Percentiles rank a stretch among this genome's conserved stretches.
Evolutionary conservation across 1,140 invertebrate species (phyloP).

Genomic region (Diabrotica virgifera): DNA sequence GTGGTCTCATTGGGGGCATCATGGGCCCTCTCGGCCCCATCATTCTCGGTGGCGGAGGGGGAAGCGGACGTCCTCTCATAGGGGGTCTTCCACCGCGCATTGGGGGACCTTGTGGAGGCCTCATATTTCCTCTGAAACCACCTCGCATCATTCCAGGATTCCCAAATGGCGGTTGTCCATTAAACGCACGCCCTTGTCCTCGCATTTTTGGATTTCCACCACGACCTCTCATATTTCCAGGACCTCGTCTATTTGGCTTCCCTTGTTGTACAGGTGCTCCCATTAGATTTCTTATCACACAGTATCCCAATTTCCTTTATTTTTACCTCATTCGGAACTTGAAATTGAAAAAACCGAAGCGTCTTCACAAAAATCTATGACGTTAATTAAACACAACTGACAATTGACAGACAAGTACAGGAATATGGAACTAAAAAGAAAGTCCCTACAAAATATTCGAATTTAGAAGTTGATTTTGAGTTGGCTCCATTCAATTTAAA

Average conservation of each 20-base stretch:
- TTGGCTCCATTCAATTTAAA: too few species aligned
- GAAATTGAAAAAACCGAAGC: too few species aligned
- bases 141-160: slow-evolving; percentile 26
- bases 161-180: slow-evolving; percentile 31
- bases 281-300: background rate
- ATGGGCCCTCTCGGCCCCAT: slow-evolving; percentile 35
- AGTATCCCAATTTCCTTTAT: too few species aligned
- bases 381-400: too few species aligned
- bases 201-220: slow-evolving; percentile 26
- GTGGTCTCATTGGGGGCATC: slow-evolving; percentile 32
- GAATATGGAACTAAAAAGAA: too few species aligned
- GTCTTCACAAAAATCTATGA: too few species aligned
- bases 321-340: too few species aligned
- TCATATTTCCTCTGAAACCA: slow-evolving; percentile 28
- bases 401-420: too few species aligned
- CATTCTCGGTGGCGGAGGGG: slow-evolving; percentile 30
- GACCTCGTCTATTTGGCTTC: slow-evolving; percentile 27
- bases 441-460: too few species aligned
- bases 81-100: slow-evolving; percentile 29
- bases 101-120: slow-evolving; percentile 28
- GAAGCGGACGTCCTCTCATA: slow-evolving; percentile 22
- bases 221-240: slow-evolving; percentile 24
- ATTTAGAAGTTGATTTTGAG: too few species aligned
- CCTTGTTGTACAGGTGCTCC: slow-evolving; percentile 34
- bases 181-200: slow-evolving; percentile 21